These are phyloP conservation scores for Peromyscus melanophrys DNA, from an alignment of 2,797 vertebrate species.

Conservation along the genomic window DNA sequence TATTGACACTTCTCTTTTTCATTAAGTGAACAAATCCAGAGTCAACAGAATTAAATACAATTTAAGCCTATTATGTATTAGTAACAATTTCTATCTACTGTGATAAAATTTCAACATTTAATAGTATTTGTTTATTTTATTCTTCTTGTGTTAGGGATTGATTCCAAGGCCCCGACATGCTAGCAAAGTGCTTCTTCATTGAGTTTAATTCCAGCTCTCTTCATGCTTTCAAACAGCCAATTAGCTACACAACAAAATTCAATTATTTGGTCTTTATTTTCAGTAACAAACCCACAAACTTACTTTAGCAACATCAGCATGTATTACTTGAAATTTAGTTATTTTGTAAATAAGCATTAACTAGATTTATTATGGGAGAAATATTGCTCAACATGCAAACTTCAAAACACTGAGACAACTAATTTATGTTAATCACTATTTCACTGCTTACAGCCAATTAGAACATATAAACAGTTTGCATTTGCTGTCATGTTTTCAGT, in stretches of 20 bases:
- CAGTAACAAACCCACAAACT: slow-evolving; percentile 15
- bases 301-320: slow-evolving; percentile 51
- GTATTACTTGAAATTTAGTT: slow-evolving; percentile 50
- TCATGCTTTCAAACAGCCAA: not conserved
- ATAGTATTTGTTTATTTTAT: not conserved
- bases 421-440: slow-evolving; percentile 33
- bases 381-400: slow-evolving; percentile 26
- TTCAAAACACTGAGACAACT: slow-evolving; percentile 2
- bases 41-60: not conserved
- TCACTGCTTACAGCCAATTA: not conserved
- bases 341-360: slow-evolving; percentile 46
- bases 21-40: not conserved
- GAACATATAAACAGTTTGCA: slow-evolving; percentile 28
- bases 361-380: slow-evolving; percentile 48
- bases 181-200: too few relatives aligned
- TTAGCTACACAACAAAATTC: not conserved
- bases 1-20: not conserved
- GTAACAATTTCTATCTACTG: not conserved
- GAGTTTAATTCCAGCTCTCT: not conserved
- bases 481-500: not conserved
- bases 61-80: not conserved
- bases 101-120: not conserved
- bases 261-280: slow-evolving; percentile 41
- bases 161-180: not conserved
- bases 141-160: not conserved